Conservation (phyloP, 2,113 vertebrate genomes). For the Ptychochromis oligacanthus region DNA sequence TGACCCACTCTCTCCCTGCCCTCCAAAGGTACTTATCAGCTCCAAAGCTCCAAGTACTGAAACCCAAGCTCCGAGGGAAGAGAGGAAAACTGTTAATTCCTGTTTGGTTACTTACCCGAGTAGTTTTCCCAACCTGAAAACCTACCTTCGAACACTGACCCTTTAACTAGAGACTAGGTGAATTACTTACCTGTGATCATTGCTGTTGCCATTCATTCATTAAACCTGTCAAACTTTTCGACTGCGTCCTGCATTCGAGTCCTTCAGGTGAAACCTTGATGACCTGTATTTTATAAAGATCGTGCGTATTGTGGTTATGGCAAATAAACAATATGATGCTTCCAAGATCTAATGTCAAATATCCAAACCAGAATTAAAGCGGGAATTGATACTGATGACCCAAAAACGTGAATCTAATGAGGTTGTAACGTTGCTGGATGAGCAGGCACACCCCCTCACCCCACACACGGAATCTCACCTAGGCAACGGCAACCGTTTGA, state of each 20-base stretch:
- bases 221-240: background rate
- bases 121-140: too few relatives aligned
- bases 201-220: background rate
- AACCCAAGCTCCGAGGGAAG: background rate
- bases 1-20: background rate
- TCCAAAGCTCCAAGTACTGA: background rate
- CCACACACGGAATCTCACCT: background rate
- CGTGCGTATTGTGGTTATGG: too few relatives aligned
- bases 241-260: background rate
- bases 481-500: slow-evolving; percentile 8
- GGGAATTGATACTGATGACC: background rate
- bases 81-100: background rate
- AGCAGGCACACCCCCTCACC: background rate
- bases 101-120: background rate
- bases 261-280: background rate
- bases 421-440: background rate
- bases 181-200: too few relatives aligned
- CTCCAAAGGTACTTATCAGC: too few relatives aligned
- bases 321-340: too few relatives aligned
- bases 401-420: background rate
- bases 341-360: background rate
- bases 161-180: too few relatives aligned
- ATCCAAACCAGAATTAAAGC: background rate
- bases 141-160: too few relatives aligned
- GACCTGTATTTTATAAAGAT: background rate